A percentile compares a stretch with the other conserved stretches of the same genome.
phyloP scores from a whole-genome alignment of 2,113 vertebrate genomes.

The Ptilorrhoa leucosticta region DNA sequence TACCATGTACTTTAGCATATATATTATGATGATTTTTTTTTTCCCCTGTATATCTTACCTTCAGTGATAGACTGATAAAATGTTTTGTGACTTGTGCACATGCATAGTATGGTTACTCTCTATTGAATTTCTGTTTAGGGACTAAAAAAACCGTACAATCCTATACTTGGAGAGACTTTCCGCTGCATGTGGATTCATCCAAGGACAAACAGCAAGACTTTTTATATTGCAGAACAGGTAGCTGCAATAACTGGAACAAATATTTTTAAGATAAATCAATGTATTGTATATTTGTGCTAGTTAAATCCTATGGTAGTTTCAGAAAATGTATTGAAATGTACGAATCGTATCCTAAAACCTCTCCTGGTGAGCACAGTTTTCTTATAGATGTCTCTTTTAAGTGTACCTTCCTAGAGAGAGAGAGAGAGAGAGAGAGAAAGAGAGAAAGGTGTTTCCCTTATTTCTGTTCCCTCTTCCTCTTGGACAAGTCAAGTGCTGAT shows the following conservation, averaged over 20 bases:
- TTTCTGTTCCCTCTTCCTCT: neutral
- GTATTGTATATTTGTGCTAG: neutral
- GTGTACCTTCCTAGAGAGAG: neutral
- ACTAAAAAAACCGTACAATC: constrained; percentile 98
- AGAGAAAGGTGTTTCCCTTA: neutral
- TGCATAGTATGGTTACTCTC: neutral
- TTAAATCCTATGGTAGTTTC: neutral
- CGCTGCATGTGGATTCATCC: constrained; percentile 97
- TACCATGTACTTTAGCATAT: neutral
- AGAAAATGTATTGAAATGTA: neutral
- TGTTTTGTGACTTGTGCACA: neutral
- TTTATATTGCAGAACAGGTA: constrained; percentile 98
- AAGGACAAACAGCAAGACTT: constrained; percentile 94
- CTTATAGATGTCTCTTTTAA: neutral
- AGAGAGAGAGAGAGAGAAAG: neutral
- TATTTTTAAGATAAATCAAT: neutral
- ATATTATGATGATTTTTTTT: neutral
- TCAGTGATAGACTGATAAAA: neutral
- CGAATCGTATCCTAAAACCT: neutral
- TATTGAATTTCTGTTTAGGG: constrained; percentile 74
- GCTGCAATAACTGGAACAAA: neutral
- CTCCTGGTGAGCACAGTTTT: neutral
- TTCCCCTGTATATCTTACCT: neutral
- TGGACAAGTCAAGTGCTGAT: neutral
- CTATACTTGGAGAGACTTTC: constrained; percentile 95